Conservation (phyloP, 2,113 vertebrate genomes). For the Hemicordylus capensis region DNA sequence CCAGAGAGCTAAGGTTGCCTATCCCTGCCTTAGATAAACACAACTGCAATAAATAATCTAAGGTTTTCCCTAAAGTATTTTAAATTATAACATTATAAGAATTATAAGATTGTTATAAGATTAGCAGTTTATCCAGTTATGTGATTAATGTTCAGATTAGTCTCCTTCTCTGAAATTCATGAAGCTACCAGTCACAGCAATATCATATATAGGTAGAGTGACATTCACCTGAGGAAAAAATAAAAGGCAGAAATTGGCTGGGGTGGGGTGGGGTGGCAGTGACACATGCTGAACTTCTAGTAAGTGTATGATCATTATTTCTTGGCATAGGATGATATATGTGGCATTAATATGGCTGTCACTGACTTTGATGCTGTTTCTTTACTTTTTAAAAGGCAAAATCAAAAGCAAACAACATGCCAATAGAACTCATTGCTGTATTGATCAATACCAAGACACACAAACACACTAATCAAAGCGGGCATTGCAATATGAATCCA, state of each 20-base stretch:
- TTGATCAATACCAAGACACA: background rate
- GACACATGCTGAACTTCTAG: background rate
- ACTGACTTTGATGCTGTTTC: background rate
- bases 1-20: too few relatives aligned
- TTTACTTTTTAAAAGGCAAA: background rate
- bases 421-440: background rate
- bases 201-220: background rate
- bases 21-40: background rate
- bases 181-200: background rate
- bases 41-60: background rate
- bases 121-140: background rate
- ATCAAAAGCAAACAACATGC: background rate
- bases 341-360: background rate
- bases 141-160: background rate
- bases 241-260: background rate
- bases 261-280: background rate
- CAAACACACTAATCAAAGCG: background rate
- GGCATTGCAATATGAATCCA: background rate
- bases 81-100: too few relatives aligned
- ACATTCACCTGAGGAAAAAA: background rate
- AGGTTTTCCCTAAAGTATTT: background rate
- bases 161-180: conserved; percentile 17
- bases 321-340: background rate
- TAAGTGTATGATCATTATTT: background rate
- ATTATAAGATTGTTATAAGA: too few relatives aligned